Conservation (phyloP, 2,888 invertebrate species). For the Embidobia sp. region DNA sequence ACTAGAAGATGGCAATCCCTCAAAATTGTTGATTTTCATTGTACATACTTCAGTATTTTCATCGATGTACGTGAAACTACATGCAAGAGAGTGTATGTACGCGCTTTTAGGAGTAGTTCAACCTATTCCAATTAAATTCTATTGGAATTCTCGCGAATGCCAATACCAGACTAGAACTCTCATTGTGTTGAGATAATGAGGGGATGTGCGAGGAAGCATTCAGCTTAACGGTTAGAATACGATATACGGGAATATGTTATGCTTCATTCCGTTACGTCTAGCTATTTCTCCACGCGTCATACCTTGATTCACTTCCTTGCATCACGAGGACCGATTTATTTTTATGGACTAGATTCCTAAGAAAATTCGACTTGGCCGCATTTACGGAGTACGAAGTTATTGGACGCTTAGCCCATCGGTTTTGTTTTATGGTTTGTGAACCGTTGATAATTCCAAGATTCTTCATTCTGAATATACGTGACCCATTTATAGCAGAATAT, state of each 20-base stretch:
- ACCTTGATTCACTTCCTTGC: constrained; percentile 54
- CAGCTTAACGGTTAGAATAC: constrained; percentile 73
- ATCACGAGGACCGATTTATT: constrained; percentile 25
- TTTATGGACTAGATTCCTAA: too few species aligned
- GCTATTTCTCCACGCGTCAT: constrained; percentile 31
- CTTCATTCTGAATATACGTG: too few species aligned
- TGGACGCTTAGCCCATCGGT: too few species aligned
- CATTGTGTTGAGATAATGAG: constrained; percentile 80
- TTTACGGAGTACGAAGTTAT: too few species aligned
- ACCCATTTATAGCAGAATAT: too few species aligned
- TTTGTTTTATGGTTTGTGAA: too few species aligned
- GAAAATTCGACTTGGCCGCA: too few species aligned
- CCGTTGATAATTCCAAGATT: too few species aligned
- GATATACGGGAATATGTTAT: constrained; percentile 49
- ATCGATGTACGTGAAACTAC: constrained; percentile 15
- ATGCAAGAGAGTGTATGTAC: constrained; percentile 48
- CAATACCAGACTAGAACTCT: constrained; percentile 77
- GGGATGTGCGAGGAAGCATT: constrained; percentile 71
- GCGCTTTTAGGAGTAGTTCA: constrained; percentile 64
- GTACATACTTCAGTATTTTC: constrained; percentile 32
- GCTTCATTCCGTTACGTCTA: constrained; percentile 34
- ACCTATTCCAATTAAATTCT: constrained; percentile 80
- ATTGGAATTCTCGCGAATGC: constrained; percentile 80
- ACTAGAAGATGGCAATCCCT: constrained; percentile 24
- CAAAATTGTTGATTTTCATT: constrained; percentile 31